phyloP scores from a whole-genome alignment of 1,140 invertebrate species.

The Drosophila watanabei region DNA sequence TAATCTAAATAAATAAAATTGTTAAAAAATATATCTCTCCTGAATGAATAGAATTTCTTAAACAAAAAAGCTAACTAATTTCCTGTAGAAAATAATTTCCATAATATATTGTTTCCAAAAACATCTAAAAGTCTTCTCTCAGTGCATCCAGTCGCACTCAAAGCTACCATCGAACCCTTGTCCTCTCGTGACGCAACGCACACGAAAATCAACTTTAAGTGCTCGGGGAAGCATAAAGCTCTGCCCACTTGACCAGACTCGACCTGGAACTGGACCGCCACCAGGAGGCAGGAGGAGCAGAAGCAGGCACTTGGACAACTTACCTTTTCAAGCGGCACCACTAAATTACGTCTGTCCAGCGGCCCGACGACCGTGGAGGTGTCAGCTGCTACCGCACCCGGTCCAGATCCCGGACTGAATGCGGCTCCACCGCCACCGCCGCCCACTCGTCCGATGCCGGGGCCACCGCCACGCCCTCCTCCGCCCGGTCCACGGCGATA shows the following conservation, averaged over 20 bases:
- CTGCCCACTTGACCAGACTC: constrained; percentile 33
- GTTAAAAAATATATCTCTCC: neutral
- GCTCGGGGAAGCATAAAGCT: constrained; percentile 43
- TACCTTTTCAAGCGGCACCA: constrained; percentile 86
- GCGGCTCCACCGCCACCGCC: constrained; percentile 16
- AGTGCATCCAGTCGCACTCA: constrained; percentile 10
- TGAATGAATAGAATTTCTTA: too few relatives aligned
- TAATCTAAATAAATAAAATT: neutral
- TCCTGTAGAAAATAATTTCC: neutral
- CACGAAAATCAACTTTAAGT: constrained; percentile 69
- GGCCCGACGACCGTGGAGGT: constrained; percentile 37
- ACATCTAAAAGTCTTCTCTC: neutral
- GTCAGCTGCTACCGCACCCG: constrained; percentile 15
- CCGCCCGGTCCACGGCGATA: constrained; percentile 61
- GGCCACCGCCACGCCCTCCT: constrained; percentile 42
- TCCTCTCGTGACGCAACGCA: constrained; percentile 19
- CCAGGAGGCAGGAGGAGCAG: neutral
- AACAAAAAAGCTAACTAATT: too few relatives aligned
- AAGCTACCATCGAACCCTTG: constrained; percentile 33
- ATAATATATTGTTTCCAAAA: neutral
- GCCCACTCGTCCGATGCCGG: constrained; percentile 39
- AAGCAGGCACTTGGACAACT: constrained; percentile 37
- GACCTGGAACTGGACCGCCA: neutral
- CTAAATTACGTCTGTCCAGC: constrained; percentile 72
- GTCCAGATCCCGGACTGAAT: neutral